A percentile compares a stretch with the other conserved stretches of the same genome.
Conservation (phyloP, 2,113 vertebrate genomes). For the human region DNA sequence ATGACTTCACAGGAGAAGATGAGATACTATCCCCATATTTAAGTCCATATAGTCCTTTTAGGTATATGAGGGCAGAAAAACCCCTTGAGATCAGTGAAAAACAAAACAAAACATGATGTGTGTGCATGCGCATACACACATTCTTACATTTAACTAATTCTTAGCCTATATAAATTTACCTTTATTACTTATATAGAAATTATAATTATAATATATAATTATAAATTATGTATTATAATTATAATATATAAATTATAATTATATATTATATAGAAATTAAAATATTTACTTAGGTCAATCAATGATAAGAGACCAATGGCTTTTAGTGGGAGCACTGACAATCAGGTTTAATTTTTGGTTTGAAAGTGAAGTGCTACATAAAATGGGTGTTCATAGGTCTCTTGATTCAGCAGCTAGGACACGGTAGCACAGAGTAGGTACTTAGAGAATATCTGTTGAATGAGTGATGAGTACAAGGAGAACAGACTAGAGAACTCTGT, state of each 20-base stretch:
- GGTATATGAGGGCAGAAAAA: neutral
- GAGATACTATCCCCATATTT: neutral
- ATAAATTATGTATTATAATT: too few species aligned
- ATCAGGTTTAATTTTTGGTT: neutral
- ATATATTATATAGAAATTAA: neutral
- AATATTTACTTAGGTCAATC: neutral
- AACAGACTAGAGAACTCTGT: neutral
- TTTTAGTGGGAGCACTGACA: neutral
- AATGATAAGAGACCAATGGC: neutral
- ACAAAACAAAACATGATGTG: neutral
- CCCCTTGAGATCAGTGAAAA: neutral
- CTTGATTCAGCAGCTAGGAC: neutral
- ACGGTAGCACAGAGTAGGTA: neutral
- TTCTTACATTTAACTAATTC: neutral
- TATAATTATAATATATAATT: too few species aligned
- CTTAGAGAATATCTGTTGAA: neutral
- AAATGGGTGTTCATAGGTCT: neutral
- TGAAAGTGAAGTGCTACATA: neutral
- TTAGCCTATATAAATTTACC: neutral
- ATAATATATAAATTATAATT: too few species aligned
- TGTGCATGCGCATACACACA: neutral
- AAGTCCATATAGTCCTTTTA: neutral
- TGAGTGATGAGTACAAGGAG: neutral
- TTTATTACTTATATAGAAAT: neutral
- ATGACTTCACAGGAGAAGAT: neutral